These are phyloP conservation scores for Hoplias malabaricus DNA, from an alignment of 2,113 vertebrate species.

Conservation along the genomic window DNA sequence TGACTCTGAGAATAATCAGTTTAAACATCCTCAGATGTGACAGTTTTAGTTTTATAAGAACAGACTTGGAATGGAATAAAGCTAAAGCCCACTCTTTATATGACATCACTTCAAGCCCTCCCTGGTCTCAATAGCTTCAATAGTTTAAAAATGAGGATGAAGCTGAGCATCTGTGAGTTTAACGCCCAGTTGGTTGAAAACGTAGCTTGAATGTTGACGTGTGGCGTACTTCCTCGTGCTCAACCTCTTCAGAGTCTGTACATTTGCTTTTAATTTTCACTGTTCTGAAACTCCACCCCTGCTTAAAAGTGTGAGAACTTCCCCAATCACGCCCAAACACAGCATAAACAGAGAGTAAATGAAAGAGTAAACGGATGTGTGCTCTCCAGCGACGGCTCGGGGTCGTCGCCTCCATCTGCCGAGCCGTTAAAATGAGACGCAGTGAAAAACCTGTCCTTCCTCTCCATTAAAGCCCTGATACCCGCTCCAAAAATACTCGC, in stretches of 20 bases:
- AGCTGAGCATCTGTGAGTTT: too few relatives aligned
- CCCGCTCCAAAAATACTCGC: not conserved
- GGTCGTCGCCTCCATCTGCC: conserved; percentile 3
- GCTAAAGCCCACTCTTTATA: not conserved
- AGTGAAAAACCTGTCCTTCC: not conserved
- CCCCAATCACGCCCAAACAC: not conserved
- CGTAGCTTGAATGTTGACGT: not conserved
- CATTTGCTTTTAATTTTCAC: not conserved
- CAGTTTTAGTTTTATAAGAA: too few relatives aligned
- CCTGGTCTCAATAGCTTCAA: too few relatives aligned
- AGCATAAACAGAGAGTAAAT: too few relatives aligned
- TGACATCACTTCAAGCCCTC: not conserved
- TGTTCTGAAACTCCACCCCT: not conserved
- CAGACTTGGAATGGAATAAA: too few relatives aligned
- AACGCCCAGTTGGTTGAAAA: too few relatives aligned
- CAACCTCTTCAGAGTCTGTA: not conserved
- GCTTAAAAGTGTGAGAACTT: not conserved
- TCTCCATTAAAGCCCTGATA: not conserved
- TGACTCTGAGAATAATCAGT: too few relatives aligned
- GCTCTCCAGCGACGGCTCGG: not conserved
- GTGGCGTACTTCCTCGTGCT: not conserved
- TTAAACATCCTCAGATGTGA: too few relatives aligned
- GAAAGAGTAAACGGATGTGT: not conserved
- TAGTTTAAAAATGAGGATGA: too few relatives aligned
- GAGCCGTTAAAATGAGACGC: not conserved